Conservation (phyloP, 2,113 vertebrate genomes). For the Melozone crissalis region DNA sequence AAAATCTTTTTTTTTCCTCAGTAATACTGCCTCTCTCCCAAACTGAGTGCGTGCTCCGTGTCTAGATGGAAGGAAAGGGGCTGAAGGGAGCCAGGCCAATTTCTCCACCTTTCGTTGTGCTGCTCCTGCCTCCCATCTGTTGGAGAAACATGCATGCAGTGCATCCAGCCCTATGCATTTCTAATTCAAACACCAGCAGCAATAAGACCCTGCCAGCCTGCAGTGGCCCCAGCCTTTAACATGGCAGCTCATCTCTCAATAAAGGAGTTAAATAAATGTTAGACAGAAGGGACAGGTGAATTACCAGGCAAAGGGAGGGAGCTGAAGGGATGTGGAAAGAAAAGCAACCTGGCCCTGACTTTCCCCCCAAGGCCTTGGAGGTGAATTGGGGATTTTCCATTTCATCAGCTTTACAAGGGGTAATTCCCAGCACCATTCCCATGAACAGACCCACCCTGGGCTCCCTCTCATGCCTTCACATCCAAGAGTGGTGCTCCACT, state of each 20-base stretch:
- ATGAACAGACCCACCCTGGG: neutral
- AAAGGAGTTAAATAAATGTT: neutral
- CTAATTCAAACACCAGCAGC: neutral
- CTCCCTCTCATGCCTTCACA: neutral
- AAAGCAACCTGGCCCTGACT: neutral
- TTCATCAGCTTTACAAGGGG: constrained; percentile 56
- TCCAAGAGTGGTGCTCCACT: neutral
- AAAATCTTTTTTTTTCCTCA: neutral
- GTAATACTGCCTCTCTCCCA: rapidly evolving
- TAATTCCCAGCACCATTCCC: constrained; percentile 18
- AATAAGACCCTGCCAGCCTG: neutral
- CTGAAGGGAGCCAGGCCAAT: neutral
- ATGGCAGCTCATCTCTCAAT: neutral
- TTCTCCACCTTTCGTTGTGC: neutral
- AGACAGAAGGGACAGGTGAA: neutral
- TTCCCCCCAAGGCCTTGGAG: neutral
- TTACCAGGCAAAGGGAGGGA: neutral
- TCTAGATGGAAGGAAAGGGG: neutral
- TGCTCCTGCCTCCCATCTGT: neutral
- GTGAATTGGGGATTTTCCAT: constrained; percentile 43
- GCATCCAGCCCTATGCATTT: neutral
- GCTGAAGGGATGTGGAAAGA: neutral
- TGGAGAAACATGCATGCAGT: rapidly evolving
- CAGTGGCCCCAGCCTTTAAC: neutral
- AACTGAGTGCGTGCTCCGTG: neutral